A percentile compares a stretch with the other conserved stretches of the same genome.
Evolutionary conservation across 2,113 vertebrate genomes (phyloP).

Genomic region (Psittacus erithacus): DNA sequence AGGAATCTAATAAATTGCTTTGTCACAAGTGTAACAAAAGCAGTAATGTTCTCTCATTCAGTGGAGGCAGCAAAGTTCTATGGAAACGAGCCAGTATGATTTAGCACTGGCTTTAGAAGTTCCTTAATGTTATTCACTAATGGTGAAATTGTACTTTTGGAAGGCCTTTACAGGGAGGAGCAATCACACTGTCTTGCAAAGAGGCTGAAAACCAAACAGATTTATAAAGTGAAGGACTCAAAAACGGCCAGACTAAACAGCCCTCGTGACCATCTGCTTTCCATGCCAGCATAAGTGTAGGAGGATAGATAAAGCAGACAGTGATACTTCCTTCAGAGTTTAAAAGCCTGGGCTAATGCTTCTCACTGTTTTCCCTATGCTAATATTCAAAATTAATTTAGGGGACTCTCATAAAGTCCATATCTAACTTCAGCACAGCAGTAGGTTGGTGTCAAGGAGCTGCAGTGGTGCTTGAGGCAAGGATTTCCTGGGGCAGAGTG

Average conservation of each 20-base stretch:
- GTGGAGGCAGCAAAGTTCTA: not conserved
- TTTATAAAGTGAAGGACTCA: not conserved
- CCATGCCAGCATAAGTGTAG: not conserved
- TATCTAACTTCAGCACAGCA: not conserved
- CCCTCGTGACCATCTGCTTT: not conserved
- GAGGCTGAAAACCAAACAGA: not conserved
- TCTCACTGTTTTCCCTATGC: not conserved
- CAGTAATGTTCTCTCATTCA: not conserved
- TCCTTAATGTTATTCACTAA: constrained; percentile 3
- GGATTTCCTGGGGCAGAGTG: not conserved
- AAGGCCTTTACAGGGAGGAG: not conserved
- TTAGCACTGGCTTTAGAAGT: not conserved
- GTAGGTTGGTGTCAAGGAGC: rapidly evolving
- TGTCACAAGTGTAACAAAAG: not conserved
- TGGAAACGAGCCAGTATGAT: not conserved
- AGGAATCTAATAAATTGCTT: not conserved
- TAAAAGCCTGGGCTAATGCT: not conserved
- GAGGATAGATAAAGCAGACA: not conserved
- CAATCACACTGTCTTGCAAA: not conserved
- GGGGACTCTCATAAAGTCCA: not conserved
- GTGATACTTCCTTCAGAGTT: not conserved
- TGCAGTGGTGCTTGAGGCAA: not conserved
- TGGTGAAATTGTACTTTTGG: not conserved
- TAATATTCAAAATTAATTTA: not conserved
- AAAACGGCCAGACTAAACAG: not conserved